Conservation (phyloP, 2,113 vertebrate species). For the Cromileptes altivelis region DNA sequence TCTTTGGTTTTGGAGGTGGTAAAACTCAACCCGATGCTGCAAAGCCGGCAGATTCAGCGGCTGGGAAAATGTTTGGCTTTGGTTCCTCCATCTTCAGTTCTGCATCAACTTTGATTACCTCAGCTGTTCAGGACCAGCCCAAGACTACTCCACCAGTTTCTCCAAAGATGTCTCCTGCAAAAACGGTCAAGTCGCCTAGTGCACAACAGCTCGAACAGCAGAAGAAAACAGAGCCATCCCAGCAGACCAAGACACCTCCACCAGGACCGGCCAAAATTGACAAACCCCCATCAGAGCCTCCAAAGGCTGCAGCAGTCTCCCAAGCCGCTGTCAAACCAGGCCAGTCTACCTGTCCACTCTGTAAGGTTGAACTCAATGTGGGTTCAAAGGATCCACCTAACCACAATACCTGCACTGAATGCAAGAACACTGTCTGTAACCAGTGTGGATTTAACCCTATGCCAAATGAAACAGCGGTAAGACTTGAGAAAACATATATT, state of each 20-base stretch:
- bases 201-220: constrained; percentile 52
- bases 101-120: constrained; percentile 81
- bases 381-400: constrained; percentile 88
- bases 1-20: constrained; percentile 79
- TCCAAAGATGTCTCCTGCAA: constrained; percentile 69
- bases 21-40: constrained; percentile 84
- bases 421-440: constrained; percentile 92
- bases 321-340: constrained; percentile 57
- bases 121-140: constrained; percentile 78
- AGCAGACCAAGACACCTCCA: constrained; percentile 46
- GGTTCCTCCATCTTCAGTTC: constrained; percentile 84
- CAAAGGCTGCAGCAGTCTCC: constrained; percentile 57
- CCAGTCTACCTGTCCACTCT: constrained; percentile 88
- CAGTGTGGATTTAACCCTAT: constrained; percentile 95
- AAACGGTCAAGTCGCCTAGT: constrained; percentile 50
- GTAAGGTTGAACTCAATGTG: constrained; percentile 90
- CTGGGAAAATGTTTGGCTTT: constrained; percentile 88
- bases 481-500: not conserved
- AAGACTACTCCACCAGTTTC: constrained; percentile 78
- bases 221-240: constrained; percentile 52
- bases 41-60: constrained; percentile 86
- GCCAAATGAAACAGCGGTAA: constrained; percentile 87
- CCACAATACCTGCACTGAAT: constrained; percentile 92
- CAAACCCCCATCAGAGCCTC: constrained; percentile 38
- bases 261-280: constrained; percentile 73